Conservation (phyloP, 2,888 invertebrate genomes). For the Rhamphomyia laevipes region DNA sequence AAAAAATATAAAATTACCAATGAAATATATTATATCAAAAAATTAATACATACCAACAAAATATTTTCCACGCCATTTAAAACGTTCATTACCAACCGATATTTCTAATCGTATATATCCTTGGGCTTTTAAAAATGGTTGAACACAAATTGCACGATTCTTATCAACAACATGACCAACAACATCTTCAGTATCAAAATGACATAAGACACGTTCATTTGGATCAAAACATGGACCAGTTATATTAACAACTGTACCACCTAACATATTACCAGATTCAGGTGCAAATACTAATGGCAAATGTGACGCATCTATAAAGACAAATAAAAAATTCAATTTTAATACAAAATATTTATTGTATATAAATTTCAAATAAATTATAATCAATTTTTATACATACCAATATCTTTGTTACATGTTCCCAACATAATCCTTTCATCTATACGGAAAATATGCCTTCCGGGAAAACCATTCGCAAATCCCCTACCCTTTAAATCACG, state of each 20-base stretch:
- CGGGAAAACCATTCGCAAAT: slow-evolving; percentile 77
- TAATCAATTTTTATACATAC: slow-evolving; percentile 33
- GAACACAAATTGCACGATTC: slow-evolving; percentile 81
- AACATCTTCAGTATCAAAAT: slow-evolving; percentile 72
- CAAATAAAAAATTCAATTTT: not conserved
- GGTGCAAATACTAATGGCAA: slow-evolving; percentile 81
- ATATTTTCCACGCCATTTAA: slow-evolving; percentile 81
- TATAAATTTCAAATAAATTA: too few relatives aligned
- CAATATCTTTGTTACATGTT: slow-evolving; percentile 83
- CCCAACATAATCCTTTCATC: slow-evolving; percentile 90
- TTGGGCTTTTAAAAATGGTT: slow-evolving; percentile 75
- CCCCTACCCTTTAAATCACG: slow-evolving; percentile 75
- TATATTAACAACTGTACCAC: slow-evolving; percentile 91
- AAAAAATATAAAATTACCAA: not conserved
- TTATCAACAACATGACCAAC: slow-evolving; percentile 61
- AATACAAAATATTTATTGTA: too few relatives aligned
- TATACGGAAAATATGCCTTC: slow-evolving; percentile 87
- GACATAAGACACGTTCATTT: slow-evolving; percentile 64
- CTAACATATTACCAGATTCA: slow-evolving; percentile 94
- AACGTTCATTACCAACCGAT: slow-evolving; percentile 69
- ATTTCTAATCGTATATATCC: slow-evolving; percentile 82
- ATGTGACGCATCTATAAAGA: slow-evolving; percentile 56
- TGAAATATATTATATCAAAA: slow-evolving; percentile 8
- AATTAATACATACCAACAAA: slow-evolving; percentile 63
- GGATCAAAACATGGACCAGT: slow-evolving; percentile 88